Evolutionary conservation across 1,140 invertebrate genomes (phyloP), one percentile per base, ranked within the genome.

Genomic region (Ooceraea biroi): DNA sequence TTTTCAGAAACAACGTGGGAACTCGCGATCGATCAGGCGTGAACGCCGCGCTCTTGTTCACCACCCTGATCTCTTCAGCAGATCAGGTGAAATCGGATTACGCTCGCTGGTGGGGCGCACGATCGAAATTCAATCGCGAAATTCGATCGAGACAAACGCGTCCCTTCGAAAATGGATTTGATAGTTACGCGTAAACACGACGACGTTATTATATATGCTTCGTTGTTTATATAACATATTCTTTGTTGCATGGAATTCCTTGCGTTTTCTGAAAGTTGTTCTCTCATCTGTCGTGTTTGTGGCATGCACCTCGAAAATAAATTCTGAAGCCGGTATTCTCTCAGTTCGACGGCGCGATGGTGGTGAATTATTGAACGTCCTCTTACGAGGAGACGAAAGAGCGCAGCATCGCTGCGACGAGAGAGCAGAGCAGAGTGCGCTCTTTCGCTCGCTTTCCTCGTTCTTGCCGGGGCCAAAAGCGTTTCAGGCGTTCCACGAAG

Each of bases 401-500:
- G 2, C 36, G 36, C 2, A 7, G 2, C 57, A n/a, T 14, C n/a
- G 73, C 25, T 52, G 63, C 25, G 55, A 27, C 22, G 69, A 69
- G 63, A 22, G 52, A 55, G 19, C n/a, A 55, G 73, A 77, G 44
- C 73, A 52, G 44, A 61, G 68, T 30, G 65, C 65, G 76, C 12
- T 55, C 52, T 7, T 55, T 19, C 52, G 52, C n/a, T 80, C 25
- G 74, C 46, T 87, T 87, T 87, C 73, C 85, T 84, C 66, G 73
- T 80, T 87, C 80, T 86, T 57, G 68, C 30, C 58, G 80, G 58
- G 61, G 58, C 85, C 85, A 82, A 88, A 88, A 85, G 71, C 58
- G 65, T 88, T 88, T 87, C 73, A 66, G 48, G 46, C 76, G 83
- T 88, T 88, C 85, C 44, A 55, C 87, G 87, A 88, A 86, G 60